Evolutionary conservation across 2,113 vertebrate genomes (phyloP).

Genomic region (Caranx ignobilis): DNA sequence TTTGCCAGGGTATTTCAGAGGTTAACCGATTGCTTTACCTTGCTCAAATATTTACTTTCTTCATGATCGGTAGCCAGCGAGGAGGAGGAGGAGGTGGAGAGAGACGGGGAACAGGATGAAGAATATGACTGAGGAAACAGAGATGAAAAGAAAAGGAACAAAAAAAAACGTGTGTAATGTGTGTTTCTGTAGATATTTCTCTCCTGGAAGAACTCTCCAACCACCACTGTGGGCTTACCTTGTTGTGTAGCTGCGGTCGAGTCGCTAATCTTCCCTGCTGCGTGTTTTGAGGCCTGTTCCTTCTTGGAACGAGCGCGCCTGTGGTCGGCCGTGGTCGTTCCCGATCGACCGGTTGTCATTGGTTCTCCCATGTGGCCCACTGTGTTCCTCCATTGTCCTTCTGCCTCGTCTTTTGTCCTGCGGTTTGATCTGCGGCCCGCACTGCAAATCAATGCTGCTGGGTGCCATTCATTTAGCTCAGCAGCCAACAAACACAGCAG

Average conservation of each 20-base stretch:
- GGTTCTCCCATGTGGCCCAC: constrained; percentile 45
- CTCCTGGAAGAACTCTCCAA: constrained; percentile 10
- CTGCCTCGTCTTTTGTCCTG: constrained; percentile 61
- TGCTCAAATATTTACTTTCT: constrained; percentile 71
- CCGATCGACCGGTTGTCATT: constrained; percentile 68
- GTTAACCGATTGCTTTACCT: constrained; percentile 78
- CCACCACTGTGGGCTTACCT: constrained; percentile 2
- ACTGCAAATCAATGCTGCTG: constrained; percentile 71
- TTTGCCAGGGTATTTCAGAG: constrained; percentile 75
- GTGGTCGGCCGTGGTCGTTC: constrained; percentile 52
- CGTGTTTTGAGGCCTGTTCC: constrained; percentile 6
- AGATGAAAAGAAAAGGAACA: constrained; percentile 23
- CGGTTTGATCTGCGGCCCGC: constrained; percentile 68
- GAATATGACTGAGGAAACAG: constrained; percentile 26
- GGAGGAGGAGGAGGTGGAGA: constrained; percentile 17
- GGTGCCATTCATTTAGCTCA: constrained; percentile 50
- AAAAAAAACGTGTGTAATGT: constrained; percentile 23
- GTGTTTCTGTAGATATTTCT: constrained; percentile 29
- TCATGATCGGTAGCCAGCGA: constrained; percentile 33
- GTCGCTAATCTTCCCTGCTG: constrained; percentile 1
- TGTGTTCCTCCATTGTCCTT: constrained; percentile 53
- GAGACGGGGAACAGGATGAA: constrained; percentile 2
- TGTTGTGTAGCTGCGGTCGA: neutral
- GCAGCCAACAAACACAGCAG: constrained; percentile 57
- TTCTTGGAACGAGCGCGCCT: constrained; percentile 37